Base-by-base conservation (phyloP, 2,797 vertebrate species). In the Ptychadena robeensis region DNA sequence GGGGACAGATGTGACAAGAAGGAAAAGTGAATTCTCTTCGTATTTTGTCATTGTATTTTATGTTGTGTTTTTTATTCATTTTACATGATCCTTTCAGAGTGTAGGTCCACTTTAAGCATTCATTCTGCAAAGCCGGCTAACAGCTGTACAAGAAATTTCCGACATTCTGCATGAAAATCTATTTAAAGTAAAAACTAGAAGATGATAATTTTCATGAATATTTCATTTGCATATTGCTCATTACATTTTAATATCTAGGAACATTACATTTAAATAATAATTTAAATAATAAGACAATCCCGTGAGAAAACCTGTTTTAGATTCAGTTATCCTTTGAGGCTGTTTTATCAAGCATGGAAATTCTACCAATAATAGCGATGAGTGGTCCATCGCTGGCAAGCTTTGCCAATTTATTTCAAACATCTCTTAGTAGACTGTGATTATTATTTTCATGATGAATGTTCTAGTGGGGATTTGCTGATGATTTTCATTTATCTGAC, bases 211-310 rank as follows among this genome's bases (percentile, higher is more conserved):
- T 59, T 59, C 76, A 37, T 59, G 65, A 69, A 57, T 44, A 35
- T 53, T 30, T 79, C 2, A 79, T 79, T 79, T 79, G 64, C 76
- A 79, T 79, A 68, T 68, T 79, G 65, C 76, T 79, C 44, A 79
- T 79, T 79, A 79, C 76, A 79, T 69, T 79, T 79, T 79, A 79
- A 79, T 79, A 79, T 79, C 76, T 79, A 53, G 40, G 65, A 79
- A 69, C 76, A 79, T 79, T 68, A 79, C 76, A 79, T 68, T 78
- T 78, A 78, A 78, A 78, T 76, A 76, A 76, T 76, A 76, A 76
- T 67, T 66, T 77, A 77, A 77, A 77, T 79, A 79, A 79, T 79
- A 79, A 79, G 65, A 79, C 76, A 79, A 69, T 79, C 65, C 76
- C 34, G 53, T 11, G 32, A 68, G 76, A 53, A 25, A 79, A 68